Base-by-base conservation (phyloP, 2,113 vertebrate genomes). In the Planiliza haematocheilus region DNA sequence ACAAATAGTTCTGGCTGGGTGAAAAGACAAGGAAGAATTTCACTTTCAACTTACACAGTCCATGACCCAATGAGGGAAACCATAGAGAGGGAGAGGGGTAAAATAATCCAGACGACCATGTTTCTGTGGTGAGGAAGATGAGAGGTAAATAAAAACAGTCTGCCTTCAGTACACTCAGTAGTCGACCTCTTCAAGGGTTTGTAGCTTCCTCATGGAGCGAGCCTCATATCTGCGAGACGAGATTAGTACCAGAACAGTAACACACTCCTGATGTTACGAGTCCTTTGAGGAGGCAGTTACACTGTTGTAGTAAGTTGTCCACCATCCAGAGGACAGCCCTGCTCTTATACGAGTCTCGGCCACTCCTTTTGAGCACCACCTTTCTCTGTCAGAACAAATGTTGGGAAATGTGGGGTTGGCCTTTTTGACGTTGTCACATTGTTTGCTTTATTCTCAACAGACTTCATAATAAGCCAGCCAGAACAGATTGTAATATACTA, bases 1-100 rank as follows among this genome's bases (percentile, higher is more conserved):
- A 30, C 56, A 53, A 30, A 34, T 51, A 30, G 7, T 50, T 67
- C 46, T 7, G 60, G 34, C 3, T 37, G 37, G 16, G 2, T 43
- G 18, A 58, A 38, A 56, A 64, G 16, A 46, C 10, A 70, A 46
- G 58, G 14, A 2, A 56, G 4, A 62, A 5, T 30, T 30, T 30
- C 5, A 3, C 5, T 30, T 30, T 79, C 16, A 73, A 93, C 94
- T 95, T 91, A 95, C 94, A 94, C 87, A 46, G 53, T 71, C 94
- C 94, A 95, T 14, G 93, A 93, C 41, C 94, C 94, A 52, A 93
- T 34, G 68, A 94, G 86, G 34, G 93, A 94, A 39, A 94, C 70
- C 50, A 90, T 63, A 10, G 90, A 85, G 39, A 95, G 87, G 8
- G 65, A 24, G 49, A 94, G 81, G 37, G 94, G 94, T 46, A 94